Base-by-base conservation (phyloP, 2,797 vertebrate genomes). In the Lates japonicus region DNA sequence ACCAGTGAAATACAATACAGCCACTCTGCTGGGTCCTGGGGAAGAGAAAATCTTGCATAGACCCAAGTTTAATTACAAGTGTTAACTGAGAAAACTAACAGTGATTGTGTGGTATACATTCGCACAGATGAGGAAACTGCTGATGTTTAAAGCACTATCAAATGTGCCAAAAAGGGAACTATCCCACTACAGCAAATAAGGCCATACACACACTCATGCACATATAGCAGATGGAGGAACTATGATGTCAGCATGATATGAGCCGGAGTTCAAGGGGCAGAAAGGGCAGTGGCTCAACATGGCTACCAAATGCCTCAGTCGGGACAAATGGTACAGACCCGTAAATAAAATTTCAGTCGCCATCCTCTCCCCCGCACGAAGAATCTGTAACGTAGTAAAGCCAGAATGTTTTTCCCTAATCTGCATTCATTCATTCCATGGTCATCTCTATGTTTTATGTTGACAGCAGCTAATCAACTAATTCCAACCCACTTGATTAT, bases 201-300 rank as follows among this genome's bases (percentile, higher is more conserved):
- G 12, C 69, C 29, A 44, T 31, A 31, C 14, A 55, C 25, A 55
- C 41, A 72, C 44, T 31, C 52, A 37, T 49, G 35, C 31, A 73
- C 35, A 64, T 42, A 70, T 6, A 76, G 70, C 70, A 83, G 81
- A 89, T 52, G 62, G 54, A 74, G 73, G 70, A 80, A 72, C 70
- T 68, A 44, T 8, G 13, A 49, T 70, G 67, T 81, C 80, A 84
- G 63, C 55, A 14, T 64, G 70, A 84, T 61, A 51, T 58, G 46
- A 74, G 64, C 49, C 0, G n/a, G 8, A 61, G 67, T 70, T 87
- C 71, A 78, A 19, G 63, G 48, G 61, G 52, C 72, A 29, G 41
- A 69, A 81, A 63, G 55, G 46, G 73, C 51, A 48, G 74, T 16
- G 60, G 25, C 57, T 79, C 74, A 75, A 81, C 29, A 80, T 70